A percentile compares a stretch with the other conserved stretches of the same genome.
phyloP scores from a whole-genome alignment of 1,140 invertebrate genomes.

The Bombus pascuorum region DNA sequence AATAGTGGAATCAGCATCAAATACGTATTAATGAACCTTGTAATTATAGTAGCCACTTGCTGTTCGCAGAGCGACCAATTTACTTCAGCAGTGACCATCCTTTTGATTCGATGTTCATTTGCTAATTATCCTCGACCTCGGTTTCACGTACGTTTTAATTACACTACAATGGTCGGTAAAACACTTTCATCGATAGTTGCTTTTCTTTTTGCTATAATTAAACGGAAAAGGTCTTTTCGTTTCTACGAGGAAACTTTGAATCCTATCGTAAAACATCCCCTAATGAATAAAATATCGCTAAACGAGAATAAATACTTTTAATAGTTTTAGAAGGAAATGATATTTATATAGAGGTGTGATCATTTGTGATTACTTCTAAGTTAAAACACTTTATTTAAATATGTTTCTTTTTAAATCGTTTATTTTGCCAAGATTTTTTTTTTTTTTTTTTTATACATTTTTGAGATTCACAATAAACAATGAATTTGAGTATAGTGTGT shows the following conservation, averaged over 20 bases:
- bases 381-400: too few relatives aligned
- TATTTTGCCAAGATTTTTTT: too few relatives aligned
- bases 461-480: too few relatives aligned
- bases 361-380: too few relatives aligned
- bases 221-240: neutral
- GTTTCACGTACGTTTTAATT: constrained; percentile 51
- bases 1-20: constrained; percentile 13
- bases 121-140: constrained; percentile 25
- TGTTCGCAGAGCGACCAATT: constrained; percentile 44
- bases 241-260: neutral
- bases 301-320: neutral
- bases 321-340: neutral
- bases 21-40: constrained; percentile 41
- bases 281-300: neutral
- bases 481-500: too few relatives aligned
- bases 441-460: too few relatives aligned
- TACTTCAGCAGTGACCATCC: neutral
- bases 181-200: constrained; percentile 2
- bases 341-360: neutral
- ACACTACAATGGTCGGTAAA: neutral
- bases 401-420: too few relatives aligned
- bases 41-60: constrained; percentile 25
- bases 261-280: neutral
- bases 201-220: neutral
- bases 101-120: constrained; percentile 45